Conservation (phyloP, 2,888 invertebrate species). For the Luffia ferchaultella region DNA sequence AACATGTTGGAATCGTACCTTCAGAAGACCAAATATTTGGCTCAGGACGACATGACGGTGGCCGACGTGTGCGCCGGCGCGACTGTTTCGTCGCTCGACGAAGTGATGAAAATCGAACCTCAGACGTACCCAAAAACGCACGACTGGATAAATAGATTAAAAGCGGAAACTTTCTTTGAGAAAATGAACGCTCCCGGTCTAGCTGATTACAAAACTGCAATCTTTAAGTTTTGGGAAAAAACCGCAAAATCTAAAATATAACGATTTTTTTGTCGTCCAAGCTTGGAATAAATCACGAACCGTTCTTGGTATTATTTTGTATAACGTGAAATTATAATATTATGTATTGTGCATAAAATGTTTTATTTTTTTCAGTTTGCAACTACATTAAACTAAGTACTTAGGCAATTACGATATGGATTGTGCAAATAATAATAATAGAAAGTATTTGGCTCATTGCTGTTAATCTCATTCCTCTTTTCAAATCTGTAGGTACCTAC, state of each 20-base stretch:
- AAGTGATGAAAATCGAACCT: background rate
- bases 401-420: no score
- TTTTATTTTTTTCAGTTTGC: no score
- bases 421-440: no score
- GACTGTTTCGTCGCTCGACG: constrained; percentile 1
- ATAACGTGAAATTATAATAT: no score
- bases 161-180: constrained; percentile 23
- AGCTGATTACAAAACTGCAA: constrained; percentile 6
- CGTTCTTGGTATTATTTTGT: no score
- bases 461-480: no score
- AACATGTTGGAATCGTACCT: background rate
- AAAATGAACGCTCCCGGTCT: constrained; percentile 26
- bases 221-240: background rate
- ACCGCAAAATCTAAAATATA: background rate
- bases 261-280: no score
- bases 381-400: no score
- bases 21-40: constrained; percentile 2
- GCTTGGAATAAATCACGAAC: no score
- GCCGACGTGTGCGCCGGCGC: constrained; percentile 5
- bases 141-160: constrained; percentile 23
- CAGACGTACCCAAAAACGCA: constrained; percentile 21
- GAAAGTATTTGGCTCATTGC: no score
- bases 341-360: no score
- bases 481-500: no score
- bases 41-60: constrained; percentile 2